Evolutionary conservation across 2,888 invertebrate species (phyloP).

Genomic region (Subacronicta megacephala): DNA sequence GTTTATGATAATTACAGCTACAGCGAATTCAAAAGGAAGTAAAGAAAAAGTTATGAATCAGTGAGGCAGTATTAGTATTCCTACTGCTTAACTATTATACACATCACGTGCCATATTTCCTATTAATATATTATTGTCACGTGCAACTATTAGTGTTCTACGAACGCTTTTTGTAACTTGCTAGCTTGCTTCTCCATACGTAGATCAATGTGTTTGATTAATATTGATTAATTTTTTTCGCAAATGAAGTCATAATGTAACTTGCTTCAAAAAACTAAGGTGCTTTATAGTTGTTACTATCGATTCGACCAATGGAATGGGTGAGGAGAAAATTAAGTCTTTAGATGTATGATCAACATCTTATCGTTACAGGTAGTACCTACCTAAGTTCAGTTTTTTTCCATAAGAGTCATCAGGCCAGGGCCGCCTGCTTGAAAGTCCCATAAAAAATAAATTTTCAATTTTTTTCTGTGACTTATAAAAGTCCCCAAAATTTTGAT

Average conservation of each 20-base stretch:
- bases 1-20: constrained; percentile 22
- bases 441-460: no score
- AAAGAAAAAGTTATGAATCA: constrained; percentile 48
- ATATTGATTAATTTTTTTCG: constrained; percentile 40
- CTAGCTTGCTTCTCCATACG: constrained; percentile 8
- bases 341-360: no score
- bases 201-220: constrained; percentile 28
- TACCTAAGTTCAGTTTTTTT: no score
- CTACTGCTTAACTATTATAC: constrained; percentile 24
- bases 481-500: no score
- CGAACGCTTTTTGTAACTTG: constrained; percentile 31
- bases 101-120: constrained; percentile 26
- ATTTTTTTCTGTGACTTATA: no score
- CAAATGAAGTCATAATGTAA: constrained; percentile 3
- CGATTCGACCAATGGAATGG: no score
- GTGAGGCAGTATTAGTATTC: constrained; percentile 30
- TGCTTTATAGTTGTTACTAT: no score
- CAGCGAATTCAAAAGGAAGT: constrained; percentile 39
- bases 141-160: constrained; percentile 39
- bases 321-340: no score
- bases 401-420: no score
- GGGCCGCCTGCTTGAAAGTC: no score
- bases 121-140: constrained; percentile 37
- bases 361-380: no score
- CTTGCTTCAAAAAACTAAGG: no score